Base-by-base conservation (phyloP, 2,797 vertebrate genomes). In the Pipistrellus pygmaeus region DNA sequence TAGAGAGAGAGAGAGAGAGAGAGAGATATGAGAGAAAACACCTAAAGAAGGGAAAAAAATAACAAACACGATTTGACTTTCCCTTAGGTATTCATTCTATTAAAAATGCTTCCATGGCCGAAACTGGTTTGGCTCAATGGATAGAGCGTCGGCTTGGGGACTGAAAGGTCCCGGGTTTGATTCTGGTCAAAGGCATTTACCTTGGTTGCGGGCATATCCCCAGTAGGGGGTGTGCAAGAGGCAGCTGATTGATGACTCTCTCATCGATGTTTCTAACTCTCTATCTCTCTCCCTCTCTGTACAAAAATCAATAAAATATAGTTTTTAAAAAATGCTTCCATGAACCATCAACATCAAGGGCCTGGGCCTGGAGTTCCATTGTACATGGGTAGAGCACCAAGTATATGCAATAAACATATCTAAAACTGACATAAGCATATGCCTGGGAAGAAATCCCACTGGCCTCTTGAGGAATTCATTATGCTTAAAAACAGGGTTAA, bases 401-500 rank as follows among this genome's bases (percentile, higher is more conserved):
- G 27, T 72, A 41, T 38, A 82, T 89, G 73, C 88, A 92, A 95
- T 96, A 98, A 97, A 95, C 94, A 97, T 96, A 93, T 83, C 38
- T 94, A 86, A 75, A 96, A 93, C 60, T 83, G 89, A 94, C 77
- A 64, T 32, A 55, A 89, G 80, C 96, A 97, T 73, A 96, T 73
- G 32, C 72, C 55, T 87, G 51, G 48, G 92, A 96, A 94, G 46
- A 97, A 97, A 88, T 89, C 85, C 96, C 81, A 95, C 60, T 78
- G 82, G 32, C 78, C 91, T 97, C 96, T 96, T 78, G 62, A 95
- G 95, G 82, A 94, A 87, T 38, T 73, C 84, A 96, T 85, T 95
- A 94, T 87, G 88, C 14, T 97, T 95, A 96, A 96, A 92, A 97
- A 96, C 75, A 89, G 85, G 21, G 86, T 96, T 97, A 96, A 96